Evolutionary conservation across 1,140 invertebrate species (phyloP).

Genomic region (Capitella teleta): DNA sequence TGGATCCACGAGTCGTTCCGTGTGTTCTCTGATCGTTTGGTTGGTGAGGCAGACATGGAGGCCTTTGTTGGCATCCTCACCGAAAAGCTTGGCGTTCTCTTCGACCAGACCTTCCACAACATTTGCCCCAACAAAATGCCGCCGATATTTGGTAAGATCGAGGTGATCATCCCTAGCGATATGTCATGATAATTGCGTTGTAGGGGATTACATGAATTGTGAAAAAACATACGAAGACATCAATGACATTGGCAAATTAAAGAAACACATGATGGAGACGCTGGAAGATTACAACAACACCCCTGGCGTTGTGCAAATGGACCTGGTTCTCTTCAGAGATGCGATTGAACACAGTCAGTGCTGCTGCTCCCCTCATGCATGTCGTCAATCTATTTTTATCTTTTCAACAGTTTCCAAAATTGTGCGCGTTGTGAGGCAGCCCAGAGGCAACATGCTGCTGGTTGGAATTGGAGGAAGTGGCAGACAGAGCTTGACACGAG

Average conservation of each 20-base stretch:
- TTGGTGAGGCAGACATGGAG: conserved; percentile 63
- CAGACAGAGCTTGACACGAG: conserved; percentile 34
- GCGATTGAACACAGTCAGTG: conserved; percentile 59
- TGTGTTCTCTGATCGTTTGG: conserved; percentile 69
- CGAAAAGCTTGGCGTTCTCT: conserved; percentile 59
- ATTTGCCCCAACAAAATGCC: conserved; percentile 63
- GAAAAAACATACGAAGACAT: conserved; percentile 67
- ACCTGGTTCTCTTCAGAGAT: conserved; percentile 70
- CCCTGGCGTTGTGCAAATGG: conserved; percentile 61
- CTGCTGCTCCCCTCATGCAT: neutral
- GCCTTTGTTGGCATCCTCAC: conserved; percentile 60
- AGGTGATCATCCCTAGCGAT: neutral
- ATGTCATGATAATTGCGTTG: neutral
- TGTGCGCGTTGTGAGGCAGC: conserved; percentile 68
- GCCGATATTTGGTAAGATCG: conserved; percentile 59
- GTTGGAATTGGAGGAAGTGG: conserved; percentile 61
- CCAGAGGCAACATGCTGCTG: conserved; percentile 66
- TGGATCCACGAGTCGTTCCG: conserved; percentile 72
- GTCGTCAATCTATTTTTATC: neutral
- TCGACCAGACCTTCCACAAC: conserved; percentile 64
- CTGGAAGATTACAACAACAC: conserved; percentile 68
- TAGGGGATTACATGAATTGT: conserved; percentile 60
- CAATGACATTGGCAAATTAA: conserved; percentile 49
- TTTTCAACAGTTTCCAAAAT: conserved; percentile 55
- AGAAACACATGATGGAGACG: conserved; percentile 53